Evolutionary conservation across 2,797 vertebrate genomes (phyloP).

Genomic region (Liasis olivaceus): DNA sequence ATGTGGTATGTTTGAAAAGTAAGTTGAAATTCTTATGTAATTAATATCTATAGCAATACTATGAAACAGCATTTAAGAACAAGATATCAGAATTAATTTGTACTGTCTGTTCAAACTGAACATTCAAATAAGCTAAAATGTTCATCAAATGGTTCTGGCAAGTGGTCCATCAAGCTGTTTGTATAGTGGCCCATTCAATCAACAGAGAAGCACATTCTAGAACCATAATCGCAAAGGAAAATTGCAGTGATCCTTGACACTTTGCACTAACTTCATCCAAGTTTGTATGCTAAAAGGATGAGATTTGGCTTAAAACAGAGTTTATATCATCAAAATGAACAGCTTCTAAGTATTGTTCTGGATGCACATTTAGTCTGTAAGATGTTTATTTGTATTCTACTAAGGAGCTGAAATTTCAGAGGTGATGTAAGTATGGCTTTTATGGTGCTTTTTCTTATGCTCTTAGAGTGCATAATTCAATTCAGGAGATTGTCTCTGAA

Average conservation of each 20-base stretch:
- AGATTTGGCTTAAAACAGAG: not conserved
- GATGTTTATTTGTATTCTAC: not conserved
- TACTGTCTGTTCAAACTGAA: not conserved
- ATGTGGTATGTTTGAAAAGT: conserved; percentile 17
- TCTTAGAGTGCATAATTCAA: conserved; percentile 90
- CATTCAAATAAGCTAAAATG: not conserved
- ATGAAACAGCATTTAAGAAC: not conserved
- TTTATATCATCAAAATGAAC: not conserved
- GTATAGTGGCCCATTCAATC: not conserved
- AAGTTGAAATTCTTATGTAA: conserved; percentile 7
- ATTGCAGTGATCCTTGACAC: not conserved
- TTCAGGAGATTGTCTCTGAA: conserved; percentile 84
- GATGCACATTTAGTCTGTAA: not conserved
- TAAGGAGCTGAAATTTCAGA: not conserved
- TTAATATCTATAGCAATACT: conserved; percentile 27
- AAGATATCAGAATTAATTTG: not conserved
- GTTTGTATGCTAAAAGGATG: not conserved
- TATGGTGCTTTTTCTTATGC: conserved; percentile 43
- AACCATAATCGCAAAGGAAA: not conserved
- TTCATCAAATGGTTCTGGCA: not conserved
- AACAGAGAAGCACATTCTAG: not conserved
- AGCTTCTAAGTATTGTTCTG: not conserved
- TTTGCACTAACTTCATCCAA: not conserved
- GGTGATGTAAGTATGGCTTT: not conserved
- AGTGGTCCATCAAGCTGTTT: not conserved